phyloP scores from a whole-genome alignment of 2,113 vertebrate genomes.

The Hylia prasina region DNA sequence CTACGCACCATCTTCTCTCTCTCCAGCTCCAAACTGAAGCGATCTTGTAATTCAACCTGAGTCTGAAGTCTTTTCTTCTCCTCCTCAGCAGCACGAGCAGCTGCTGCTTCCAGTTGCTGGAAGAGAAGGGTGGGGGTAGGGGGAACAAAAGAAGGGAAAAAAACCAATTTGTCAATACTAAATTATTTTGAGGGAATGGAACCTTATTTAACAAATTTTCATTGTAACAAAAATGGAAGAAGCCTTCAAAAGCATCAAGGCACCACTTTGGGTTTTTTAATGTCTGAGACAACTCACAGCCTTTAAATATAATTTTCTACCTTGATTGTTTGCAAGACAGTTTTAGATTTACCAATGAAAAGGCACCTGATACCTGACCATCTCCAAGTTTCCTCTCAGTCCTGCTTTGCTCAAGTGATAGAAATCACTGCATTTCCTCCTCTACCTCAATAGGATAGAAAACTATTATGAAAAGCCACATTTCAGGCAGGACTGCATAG shows the following conservation, averaged over 20 bases:
- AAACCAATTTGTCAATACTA: neutral
- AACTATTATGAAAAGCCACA: neutral
- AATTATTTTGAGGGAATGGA: neutral
- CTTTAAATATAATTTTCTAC: neutral
- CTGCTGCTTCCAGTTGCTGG: constrained; percentile 91
- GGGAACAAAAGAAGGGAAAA: neutral
- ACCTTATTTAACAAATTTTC: neutral
- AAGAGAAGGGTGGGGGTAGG: neutral
- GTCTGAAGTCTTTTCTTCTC: constrained; percentile 88
- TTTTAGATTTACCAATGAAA: neutral
- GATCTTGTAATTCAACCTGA: constrained; percentile 89
- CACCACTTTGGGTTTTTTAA: neutral
- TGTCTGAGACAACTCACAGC: neutral
- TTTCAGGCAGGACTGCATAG: neutral
- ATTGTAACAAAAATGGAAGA: neutral
- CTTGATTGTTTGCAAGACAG: neutral
- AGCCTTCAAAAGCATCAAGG: neutral
- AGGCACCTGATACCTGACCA: neutral
- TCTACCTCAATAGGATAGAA: neutral
- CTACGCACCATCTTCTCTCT: constrained; percentile 86
- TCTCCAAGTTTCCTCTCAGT: neutral
- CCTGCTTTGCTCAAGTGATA: neutral
- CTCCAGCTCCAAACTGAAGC: constrained; percentile 88
- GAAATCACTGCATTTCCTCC: neutral
- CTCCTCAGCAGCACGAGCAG: constrained; percentile 84